Conservation (phyloP, 2,797 vertebrate genomes). For the Podargus strigoides region DNA sequence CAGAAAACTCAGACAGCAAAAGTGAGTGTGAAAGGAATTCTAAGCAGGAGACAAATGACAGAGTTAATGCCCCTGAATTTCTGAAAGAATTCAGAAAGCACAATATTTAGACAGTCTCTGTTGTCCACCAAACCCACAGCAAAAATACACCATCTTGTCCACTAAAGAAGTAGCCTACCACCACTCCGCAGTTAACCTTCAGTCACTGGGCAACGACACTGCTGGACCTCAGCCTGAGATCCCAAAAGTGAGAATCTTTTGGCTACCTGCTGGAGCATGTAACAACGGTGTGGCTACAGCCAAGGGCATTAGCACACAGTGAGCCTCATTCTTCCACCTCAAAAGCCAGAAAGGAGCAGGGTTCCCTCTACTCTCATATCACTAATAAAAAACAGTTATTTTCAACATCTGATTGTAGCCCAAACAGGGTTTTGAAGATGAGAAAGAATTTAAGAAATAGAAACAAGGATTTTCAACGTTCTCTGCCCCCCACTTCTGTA, state of each 20-base stretch:
- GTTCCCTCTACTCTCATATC: background rate
- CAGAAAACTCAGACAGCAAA: background rate
- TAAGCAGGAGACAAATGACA: background rate
- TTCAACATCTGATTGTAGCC: background rate
- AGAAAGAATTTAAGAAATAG: background rate
- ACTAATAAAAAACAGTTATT: background rate
- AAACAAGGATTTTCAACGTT: background rate
- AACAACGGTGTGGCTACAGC: rapidly evolving
- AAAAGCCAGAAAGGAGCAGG: background rate
- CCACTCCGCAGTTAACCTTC: background rate
- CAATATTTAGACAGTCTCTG: background rate
- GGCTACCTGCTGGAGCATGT: background rate
- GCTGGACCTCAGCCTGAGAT: background rate
- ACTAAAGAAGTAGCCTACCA: background rate
- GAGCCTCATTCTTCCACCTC: background rate
- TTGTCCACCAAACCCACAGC: background rate
- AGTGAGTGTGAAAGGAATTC: background rate
- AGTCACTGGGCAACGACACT: rapidly evolving
- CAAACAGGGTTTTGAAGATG: background rate
- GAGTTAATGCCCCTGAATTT: background rate
- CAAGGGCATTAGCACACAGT: rapidly evolving
- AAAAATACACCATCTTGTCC: background rate
- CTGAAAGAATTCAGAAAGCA: background rate
- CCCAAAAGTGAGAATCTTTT: background rate
- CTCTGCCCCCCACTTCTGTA: too few relatives aligned